Base-by-base conservation (phyloP, 2,797 vertebrate species). In the Nannoperca australis region DNA sequence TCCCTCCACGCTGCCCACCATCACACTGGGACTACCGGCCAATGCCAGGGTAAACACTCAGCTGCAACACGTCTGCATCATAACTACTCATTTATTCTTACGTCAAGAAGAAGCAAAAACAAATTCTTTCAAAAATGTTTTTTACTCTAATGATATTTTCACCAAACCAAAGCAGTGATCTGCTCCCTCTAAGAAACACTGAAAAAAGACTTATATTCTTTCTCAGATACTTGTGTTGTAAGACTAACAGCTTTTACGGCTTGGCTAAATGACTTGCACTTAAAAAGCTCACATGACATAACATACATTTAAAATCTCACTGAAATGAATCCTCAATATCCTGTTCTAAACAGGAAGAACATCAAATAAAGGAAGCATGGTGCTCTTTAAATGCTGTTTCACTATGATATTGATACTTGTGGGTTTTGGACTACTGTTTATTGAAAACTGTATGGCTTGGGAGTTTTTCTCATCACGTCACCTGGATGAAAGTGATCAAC, bases 1-100 rank as follows among this genome's bases (percentile, higher is more conserved):
- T 77, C 80, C 91, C 1, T 94, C 95, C 78, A 94, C 96, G 63
- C 95, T 97, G 85, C 97, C 97, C 20, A 96, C 97, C 88, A 96
- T 98, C 94, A 97, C 97, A 0, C 94, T 97, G 90, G 97, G 97
- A 40, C 93, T 97, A 60, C 97, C 97, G 0, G 97, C 96, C 61
- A 95, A 96, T 64, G 69, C 93, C 87, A 95, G 96, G 96, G 97
- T 97, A 95, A 94, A 73, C 34, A 68, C 60, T 13, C 0, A 30
- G 22, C 36, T n/a, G 9, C 30, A 44, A 11, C 36, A 47, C 0
- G 20, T 20, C 10, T 69, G 30, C 8, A 1, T 34, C 13, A 27
- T 1, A 6, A 42, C 14, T 56, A 38, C 24, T 63, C 2, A 14
- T 20, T 34, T 32, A 17, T 20, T 49, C n/a, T 60, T 17, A 53